Conservation (phyloP, 2,888 invertebrate genomes). For the Agrotis segetum region DNA sequence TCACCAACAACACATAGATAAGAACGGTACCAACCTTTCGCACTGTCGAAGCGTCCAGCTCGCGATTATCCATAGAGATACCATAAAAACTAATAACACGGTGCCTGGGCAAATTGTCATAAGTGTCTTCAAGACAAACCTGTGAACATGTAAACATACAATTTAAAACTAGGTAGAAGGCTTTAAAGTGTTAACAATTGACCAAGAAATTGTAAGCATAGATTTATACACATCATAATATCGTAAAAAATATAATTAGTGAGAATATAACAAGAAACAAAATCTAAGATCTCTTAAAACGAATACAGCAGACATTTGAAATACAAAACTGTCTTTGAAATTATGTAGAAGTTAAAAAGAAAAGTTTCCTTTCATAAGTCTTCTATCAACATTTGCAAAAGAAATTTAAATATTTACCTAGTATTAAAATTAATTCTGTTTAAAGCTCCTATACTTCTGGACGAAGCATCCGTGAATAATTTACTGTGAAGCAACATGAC, state of each 20-base stretch:
- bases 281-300: not conserved
- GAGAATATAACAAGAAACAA: not conserved
- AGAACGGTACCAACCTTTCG: conserved; percentile 95
- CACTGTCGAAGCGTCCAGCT: conserved; percentile 99
- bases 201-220: not conserved
- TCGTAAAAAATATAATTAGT: no score
- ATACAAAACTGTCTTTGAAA: not conserved
- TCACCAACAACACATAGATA: conserved; percentile 68
- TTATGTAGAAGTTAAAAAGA: not conserved
- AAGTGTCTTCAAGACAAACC: conserved; percentile 98
- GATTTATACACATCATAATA: not conserved
- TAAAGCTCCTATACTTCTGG: conserved; percentile 98
- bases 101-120: conserved; percentile 99
- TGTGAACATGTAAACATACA: conserved; percentile 71
- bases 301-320: not conserved
- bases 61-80: conserved; percentile 99
- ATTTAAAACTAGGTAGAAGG: not conserved
- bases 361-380: not conserved
- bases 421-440: conserved; percentile 99
- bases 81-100: conserved; percentile 99
- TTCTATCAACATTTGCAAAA: not conserved
- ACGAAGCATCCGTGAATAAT: conserved; percentile 99
- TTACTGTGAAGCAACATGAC: conserved; percentile 99
- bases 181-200: not conserved
- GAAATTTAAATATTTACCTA: conserved; percentile 91